phyloP scores from a whole-genome alignment of 2,113 vertebrate species.

The Brachionichthys hirsutus region DNA sequence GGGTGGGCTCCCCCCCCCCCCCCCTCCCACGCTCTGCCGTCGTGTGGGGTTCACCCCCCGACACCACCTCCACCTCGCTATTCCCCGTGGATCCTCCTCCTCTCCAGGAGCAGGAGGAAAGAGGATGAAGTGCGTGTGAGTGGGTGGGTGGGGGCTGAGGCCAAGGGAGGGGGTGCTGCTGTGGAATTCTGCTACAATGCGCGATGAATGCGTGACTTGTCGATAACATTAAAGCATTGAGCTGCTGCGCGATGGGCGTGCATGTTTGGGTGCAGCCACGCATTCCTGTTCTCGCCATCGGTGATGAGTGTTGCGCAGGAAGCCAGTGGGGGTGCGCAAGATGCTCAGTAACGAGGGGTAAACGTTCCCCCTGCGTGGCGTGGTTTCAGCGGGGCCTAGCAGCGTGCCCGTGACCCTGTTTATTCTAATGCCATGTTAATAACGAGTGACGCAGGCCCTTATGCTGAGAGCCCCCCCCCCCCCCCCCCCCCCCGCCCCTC shows the following conservation, averaged over 20 bases:
- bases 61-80: slow-evolving; percentile 26
- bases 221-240: slow-evolving; percentile 63
- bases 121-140: slow-evolving; percentile 20
- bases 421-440: slow-evolving; percentile 75
- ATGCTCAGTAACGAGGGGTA: too few relatives aligned
- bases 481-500: slow-evolving; percentile 14
- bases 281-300: not conserved
- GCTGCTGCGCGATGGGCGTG: slow-evolving; percentile 18
- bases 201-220: slow-evolving; percentile 48
- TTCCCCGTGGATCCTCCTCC: slow-evolving; percentile 55
- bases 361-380: slow-evolving; percentile 3
- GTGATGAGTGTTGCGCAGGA: too few relatives aligned
- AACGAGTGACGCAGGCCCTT: slow-evolving; percentile 74
- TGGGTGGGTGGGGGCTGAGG: slow-evolving; percentile 36
- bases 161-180: slow-evolving; percentile 55
- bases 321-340: too few relatives aligned
- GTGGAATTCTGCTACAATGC: slow-evolving; percentile 68
- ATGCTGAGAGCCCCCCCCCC: slow-evolving; percentile 61
- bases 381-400: slow-evolving; percentile 26
- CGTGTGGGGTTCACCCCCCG: slow-evolving; percentile 67
- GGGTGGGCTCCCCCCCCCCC: slow-evolving; percentile 44
- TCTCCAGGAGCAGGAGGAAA: slow-evolving; percentile 42
- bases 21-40: slow-evolving; percentile 33
- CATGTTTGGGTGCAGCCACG: not conserved
- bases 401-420: slow-evolving; percentile 43